Evolutionary conservation across 2,113 vertebrate genomes (phyloP).

Genomic region (Cryptomyrus ogoouensis): DNA sequence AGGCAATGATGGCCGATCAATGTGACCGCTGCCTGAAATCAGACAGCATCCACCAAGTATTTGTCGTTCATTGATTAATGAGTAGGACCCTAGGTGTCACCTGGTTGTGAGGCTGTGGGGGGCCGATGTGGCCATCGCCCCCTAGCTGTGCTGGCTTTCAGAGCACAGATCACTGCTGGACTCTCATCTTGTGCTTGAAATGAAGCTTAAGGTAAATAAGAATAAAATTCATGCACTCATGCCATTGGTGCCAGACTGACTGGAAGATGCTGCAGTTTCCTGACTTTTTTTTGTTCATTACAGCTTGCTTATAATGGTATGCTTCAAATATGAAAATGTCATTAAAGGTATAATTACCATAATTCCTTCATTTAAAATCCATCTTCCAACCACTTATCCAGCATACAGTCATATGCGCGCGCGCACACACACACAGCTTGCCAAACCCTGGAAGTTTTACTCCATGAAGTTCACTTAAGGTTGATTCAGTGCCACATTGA

Average conservation of each 20-base stretch:
- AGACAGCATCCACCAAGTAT: background rate
- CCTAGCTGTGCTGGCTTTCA: background rate
- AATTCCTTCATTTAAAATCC: background rate
- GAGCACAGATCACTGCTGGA: background rate
- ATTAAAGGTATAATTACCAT: background rate
- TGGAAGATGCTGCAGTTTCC: background rate
- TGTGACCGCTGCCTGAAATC: background rate
- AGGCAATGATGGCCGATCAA: background rate
- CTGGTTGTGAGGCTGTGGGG: background rate
- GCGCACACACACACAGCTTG: background rate
- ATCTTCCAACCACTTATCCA: background rate
- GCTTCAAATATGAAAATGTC: background rate
- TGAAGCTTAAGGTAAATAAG: background rate
- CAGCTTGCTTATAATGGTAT: background rate
- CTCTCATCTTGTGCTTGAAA: background rate
- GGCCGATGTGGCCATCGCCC: too few relatives aligned
- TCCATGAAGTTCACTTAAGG: background rate
- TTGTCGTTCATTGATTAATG: background rate
- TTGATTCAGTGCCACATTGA: background rate
- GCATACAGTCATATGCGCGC: background rate
- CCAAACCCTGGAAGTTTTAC: background rate
- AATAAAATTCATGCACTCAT: background rate
- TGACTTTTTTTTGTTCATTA: background rate
- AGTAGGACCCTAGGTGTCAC: background rate
- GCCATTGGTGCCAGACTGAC: background rate